Base-by-base conservation (phyloP, 2,888 invertebrate genomes). In the Troides oblongomaculatus region DNA sequence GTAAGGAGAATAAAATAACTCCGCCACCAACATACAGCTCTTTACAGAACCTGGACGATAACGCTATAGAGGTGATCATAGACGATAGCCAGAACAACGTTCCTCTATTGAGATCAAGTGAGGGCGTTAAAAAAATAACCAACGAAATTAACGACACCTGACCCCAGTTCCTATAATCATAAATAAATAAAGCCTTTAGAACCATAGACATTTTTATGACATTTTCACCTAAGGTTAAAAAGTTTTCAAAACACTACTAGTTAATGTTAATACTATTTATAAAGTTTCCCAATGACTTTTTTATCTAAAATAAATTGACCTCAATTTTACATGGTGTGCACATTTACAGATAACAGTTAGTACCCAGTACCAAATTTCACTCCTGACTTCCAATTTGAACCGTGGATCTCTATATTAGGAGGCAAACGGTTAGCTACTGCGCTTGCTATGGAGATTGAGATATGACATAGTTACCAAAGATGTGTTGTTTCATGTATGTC, bases 11-110 rank as follows among this genome's bases (percentile, higher is more conserved):
- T 17, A 79, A 79, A 12, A 73, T 75, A 1, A 83, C 86, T 0
- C 90, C 91, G 0, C 90, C 90, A 0, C 91, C 92, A 0, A 86
- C 86, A 5, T 92, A 92, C 79, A 83, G 81, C 4, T 84, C 87
- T 0, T 68, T 91, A 53, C 80, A 80, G 70, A 83, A 86, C 64
- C 84, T 86, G 53, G 87, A 86, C 70, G 77, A 77, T 5, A 74
- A 75, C 57, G 77, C 82, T 68, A 83, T 86, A 12, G 90, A 91
- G 72, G 81, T 92, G 0, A 78, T 91, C n/a, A 76, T 91, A 43
- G 50, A 79, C 2, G 86, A 87, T 4, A 72, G 74, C 12, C 70
- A 67, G 21, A 78, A 75, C 43, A 72, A 66, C 14, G 67, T 71
- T 6, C 78, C 78, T 12, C 59, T 78, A 39, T 65, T 78, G 23